These are phyloP conservation scores for Drosophila santomea DNA, from an alignment of 1,140 invertebrate genomes.

Conservation along the genomic window DNA sequence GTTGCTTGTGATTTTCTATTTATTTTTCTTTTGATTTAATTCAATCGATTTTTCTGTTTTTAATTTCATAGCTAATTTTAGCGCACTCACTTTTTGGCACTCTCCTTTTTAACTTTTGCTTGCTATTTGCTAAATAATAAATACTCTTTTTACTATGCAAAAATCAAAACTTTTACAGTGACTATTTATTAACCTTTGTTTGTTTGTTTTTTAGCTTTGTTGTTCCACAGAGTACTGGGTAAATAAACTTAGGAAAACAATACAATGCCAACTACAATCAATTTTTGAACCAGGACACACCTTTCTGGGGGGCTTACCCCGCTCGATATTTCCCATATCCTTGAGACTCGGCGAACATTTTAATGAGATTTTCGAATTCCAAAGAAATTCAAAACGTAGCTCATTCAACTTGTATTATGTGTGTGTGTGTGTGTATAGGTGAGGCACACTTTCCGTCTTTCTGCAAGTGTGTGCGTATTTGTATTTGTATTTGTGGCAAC, in stretches of 20 bases:
- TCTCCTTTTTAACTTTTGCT: neutral
- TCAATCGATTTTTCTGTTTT: conserved; percentile 16
- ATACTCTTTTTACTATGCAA: no score
- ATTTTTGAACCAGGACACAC: neutral
- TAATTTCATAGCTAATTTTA: neutral
- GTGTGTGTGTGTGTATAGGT: conserved; percentile 6
- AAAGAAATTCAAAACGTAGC: conserved; percentile 66
- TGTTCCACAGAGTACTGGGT: neutral
- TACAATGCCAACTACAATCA: conserved; percentile 17
- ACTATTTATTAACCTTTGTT: no score
- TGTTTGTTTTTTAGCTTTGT: neutral
- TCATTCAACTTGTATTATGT: conserved; percentile 45
- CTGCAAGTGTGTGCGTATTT: conserved; percentile 3
- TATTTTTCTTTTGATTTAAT: neutral
- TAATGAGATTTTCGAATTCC: conserved; percentile 76
- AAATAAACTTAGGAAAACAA: conserved; percentile 11
- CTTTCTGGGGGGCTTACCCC: neutral
- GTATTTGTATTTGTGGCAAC: conserved; percentile 39
- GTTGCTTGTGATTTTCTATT: conserved; percentile 15
- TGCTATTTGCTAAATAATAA: neutral
- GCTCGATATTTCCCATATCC: conserved; percentile 8
- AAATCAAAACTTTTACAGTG: no score
- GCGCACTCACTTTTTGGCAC: conserved; percentile 1
- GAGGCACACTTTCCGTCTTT: conserved; percentile 2
- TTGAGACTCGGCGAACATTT: conserved; percentile 56